phyloP scores from a whole-genome alignment of 2,888 invertebrate species.

The Aleiodes testaceus region DNA sequence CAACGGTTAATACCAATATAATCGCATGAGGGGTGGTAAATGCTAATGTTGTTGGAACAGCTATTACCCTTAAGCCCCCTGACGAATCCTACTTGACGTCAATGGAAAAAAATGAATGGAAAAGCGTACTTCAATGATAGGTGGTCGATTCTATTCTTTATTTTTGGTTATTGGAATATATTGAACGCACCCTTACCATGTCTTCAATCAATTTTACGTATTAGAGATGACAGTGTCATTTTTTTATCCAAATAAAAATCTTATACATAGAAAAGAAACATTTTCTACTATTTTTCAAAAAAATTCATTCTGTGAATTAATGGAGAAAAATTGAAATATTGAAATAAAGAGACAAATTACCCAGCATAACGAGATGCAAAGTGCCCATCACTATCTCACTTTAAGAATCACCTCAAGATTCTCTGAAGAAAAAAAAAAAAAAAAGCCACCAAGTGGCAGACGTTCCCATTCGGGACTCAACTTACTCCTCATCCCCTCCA shows the following conservation, averaged over 20 bases:
- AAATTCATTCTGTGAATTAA: too few species aligned
- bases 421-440: conserved; percentile 52
- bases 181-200: conserved; percentile 14
- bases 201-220: neutral
- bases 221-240: conserved; percentile 3
- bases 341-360: neutral
- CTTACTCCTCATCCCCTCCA: conserved; percentile 31
- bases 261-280: conserved; percentile 9
- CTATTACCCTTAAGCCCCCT: conserved; percentile 69
- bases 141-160: conserved; percentile 34
- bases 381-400: conserved; percentile 13
- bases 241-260: neutral
- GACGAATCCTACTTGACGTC: conserved; percentile 69
- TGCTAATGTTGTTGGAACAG: conserved; percentile 71
- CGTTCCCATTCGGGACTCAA: conserved; percentile 46
- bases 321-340: too few species aligned
- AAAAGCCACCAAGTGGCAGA: conserved; percentile 60
- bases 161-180: conserved; percentile 34
- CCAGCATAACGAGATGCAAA: conserved; percentile 3
- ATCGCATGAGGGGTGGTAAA: conserved; percentile 61
- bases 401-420: conserved; percentile 36
- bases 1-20: conserved; percentile 67
- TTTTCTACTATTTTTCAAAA: conserved; percentile 11
- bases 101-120: neutral
- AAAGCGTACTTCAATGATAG: conserved; percentile 38